Conservation (phyloP, 1,140 invertebrate genomes). For the Drosophila pachea region DNA sequence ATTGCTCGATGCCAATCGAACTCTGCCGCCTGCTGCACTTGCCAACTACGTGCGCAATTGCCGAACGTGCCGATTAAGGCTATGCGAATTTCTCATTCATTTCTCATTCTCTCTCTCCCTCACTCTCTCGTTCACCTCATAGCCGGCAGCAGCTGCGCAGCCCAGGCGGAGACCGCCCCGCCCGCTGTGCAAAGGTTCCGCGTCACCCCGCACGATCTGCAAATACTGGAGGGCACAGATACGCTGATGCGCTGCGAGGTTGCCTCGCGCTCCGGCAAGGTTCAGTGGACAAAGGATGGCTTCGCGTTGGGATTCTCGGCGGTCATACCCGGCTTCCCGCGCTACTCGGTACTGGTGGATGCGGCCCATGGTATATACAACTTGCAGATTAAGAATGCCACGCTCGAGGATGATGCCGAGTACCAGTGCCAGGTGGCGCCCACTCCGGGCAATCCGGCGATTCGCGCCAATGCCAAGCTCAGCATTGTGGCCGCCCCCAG, state of each 20-base stretch:
- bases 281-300: conserved; percentile 97
- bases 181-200: conserved; percentile 85
- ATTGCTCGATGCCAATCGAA: conserved; percentile 66
- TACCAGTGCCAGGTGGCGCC: conserved; percentile 97
- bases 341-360: conserved; percentile 91
- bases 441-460: conserved; percentile 86
- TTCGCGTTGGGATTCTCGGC: conserved; percentile 91
- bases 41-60: conserved; percentile 74
- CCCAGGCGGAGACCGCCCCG: conserved; percentile 34
- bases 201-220: conserved; percentile 86
- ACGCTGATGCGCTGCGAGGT: conserved; percentile 91
- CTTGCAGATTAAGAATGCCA: conserved; percentile 89
- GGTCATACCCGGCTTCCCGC: conserved; percentile 90
- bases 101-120: conserved; percentile 12
- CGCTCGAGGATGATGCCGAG: conserved; percentile 92
- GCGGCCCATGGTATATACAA: conserved; percentile 89
- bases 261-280: conserved; percentile 88
- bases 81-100: conserved; percentile 42
- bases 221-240: conserved; percentile 90
- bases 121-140: no score
- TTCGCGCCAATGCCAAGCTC: conserved; percentile 89
- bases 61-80: conserved; percentile 74
- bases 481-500: conserved; percentile 93
- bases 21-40: conserved; percentile 55
- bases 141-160: conserved; percentile 40